Percentiles rank a stretch among this genome's conserved stretches.
phyloP scores from a whole-genome alignment of 2,888 invertebrate genomes.

The Brachyptera risi region DNA sequence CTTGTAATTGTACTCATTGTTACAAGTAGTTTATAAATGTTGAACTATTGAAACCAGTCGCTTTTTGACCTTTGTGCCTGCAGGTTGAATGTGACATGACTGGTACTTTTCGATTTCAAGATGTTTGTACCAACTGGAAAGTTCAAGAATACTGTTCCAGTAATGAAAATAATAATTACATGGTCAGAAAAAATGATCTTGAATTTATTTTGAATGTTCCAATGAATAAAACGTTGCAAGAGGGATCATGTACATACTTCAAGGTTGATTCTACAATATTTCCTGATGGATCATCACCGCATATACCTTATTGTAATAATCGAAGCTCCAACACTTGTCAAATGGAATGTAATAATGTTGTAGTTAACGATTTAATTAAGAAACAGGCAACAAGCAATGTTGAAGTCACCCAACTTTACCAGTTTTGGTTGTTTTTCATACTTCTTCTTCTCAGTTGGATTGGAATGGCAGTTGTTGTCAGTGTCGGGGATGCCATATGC shows the following conservation, averaged over 20 bases:
- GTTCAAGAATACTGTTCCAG: constrained; percentile 24
- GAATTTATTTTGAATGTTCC: constrained; percentile 24
- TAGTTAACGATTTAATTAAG: constrained; percentile 25
- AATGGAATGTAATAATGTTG: constrained; percentile 22
- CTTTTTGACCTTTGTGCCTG: too few relatives aligned
- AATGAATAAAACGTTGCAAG: constrained; percentile 15
- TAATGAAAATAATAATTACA: not conserved
- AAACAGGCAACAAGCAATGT: constrained; percentile 43
- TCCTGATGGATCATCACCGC: not conserved
- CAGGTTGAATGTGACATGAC: not conserved
- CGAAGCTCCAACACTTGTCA: constrained; percentile 14
- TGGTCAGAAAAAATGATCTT: not conserved
- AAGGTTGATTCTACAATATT: constrained; percentile 21
- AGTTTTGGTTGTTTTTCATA: constrained; percentile 76
- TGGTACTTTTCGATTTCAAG: not conserved
- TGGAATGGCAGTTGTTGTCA: constrained; percentile 81
- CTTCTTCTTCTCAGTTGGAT: constrained; percentile 77
- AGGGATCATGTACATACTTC: constrained; percentile 26
- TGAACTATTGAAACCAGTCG: too few relatives aligned
- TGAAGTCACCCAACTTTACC: constrained; percentile 48
- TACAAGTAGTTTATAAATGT: too few relatives aligned
- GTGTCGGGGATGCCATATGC: constrained; percentile 85
- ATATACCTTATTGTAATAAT: constrained; percentile 26
- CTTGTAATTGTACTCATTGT: too few relatives aligned
- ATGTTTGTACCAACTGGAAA: constrained; percentile 25